Evolutionary conservation across 2,113 vertebrate genomes (phyloP).

Genomic region (Nannobrachium achirus): DNA sequence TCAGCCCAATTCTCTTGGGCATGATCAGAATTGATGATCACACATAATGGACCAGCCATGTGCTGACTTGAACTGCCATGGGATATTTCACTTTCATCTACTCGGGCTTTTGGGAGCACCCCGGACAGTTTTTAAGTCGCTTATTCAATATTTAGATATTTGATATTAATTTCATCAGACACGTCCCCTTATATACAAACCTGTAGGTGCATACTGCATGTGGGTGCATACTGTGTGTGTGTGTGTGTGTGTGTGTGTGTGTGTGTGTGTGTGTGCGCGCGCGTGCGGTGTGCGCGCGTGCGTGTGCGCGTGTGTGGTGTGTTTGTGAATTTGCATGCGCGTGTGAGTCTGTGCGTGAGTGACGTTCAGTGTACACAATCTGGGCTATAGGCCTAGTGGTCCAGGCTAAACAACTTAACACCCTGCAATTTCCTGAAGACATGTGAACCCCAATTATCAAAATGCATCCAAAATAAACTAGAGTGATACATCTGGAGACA

Average conservation of each 20-base stretch:
- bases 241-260: slow-evolving; percentile 4
- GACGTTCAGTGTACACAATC: slow-evolving; percentile 22
- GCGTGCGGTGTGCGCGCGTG: not conserved
- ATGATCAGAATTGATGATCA: slow-evolving; percentile 47
- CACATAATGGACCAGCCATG: slow-evolving; percentile 27
- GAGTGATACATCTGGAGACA: not conserved
- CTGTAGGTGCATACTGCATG: not conserved
- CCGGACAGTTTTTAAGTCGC: too few relatives aligned
- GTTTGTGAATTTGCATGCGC: too few relatives aligned
- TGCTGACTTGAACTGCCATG: slow-evolving; percentile 26
- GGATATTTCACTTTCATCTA: too few relatives aligned
- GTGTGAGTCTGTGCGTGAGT: not conserved
- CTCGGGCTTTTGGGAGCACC: too few relatives aligned
- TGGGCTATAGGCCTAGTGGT: slow-evolving; percentile 20
- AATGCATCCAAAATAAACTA: slow-evolving; percentile 36
- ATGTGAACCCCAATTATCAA: slow-evolving; percentile 50
- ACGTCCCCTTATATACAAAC: not conserved
- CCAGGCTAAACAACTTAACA: slow-evolving; percentile 38
- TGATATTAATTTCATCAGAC: not conserved
- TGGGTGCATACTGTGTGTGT: slow-evolving; percentile 1
- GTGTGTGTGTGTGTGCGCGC: slow-evolving; percentile 18
- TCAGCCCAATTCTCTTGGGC: slow-evolving; percentile 49
- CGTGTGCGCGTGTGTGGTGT: too few relatives aligned
- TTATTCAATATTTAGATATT: too few relatives aligned
- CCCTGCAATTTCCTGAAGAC: slow-evolving; percentile 53